phyloP scores from a whole-genome alignment of 2,113 vertebrate species.

The Okapia johnstoni region DNA sequence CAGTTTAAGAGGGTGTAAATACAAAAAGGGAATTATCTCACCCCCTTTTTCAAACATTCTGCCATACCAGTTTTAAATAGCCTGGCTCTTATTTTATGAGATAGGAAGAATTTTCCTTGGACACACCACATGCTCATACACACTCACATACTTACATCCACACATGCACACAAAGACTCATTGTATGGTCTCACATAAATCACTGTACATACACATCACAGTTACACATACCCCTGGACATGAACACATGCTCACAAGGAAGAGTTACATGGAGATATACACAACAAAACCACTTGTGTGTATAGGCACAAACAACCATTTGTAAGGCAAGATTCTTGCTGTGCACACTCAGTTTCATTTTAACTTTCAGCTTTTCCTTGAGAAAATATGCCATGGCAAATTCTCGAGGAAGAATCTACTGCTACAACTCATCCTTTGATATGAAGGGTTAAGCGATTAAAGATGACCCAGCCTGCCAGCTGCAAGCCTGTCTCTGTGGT shows the following conservation, averaged over 20 bases:
- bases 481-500: conserved; percentile 70
- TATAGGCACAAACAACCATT: conserved; percentile 4
- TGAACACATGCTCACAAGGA: background rate
- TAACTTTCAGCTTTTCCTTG: conserved; percentile 42
- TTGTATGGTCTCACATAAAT: background rate
- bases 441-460: conserved; percentile 72
- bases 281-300: background rate
- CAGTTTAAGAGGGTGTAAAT: background rate
- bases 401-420: conserved; percentile 34
- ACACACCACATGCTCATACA: background rate
- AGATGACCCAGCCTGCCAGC: conserved; percentile 69
- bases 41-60: background rate
- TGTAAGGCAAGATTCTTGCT: conserved; percentile 27
- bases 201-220: background rate
- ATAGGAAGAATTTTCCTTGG: background rate
- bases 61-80: background rate
- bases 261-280: background rate
- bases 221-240: background rate
- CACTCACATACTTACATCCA: background rate
- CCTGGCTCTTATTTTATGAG: background rate
- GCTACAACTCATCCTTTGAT: conserved; percentile 54
- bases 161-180: background rate
- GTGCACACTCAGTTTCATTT: conserved; percentile 16
- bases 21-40: background rate
- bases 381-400: conserved; percentile 32